Evolutionary conservation across 1,140 invertebrate genomes (phyloP).

Genomic region (Chironomus striatipennis): DNA sequence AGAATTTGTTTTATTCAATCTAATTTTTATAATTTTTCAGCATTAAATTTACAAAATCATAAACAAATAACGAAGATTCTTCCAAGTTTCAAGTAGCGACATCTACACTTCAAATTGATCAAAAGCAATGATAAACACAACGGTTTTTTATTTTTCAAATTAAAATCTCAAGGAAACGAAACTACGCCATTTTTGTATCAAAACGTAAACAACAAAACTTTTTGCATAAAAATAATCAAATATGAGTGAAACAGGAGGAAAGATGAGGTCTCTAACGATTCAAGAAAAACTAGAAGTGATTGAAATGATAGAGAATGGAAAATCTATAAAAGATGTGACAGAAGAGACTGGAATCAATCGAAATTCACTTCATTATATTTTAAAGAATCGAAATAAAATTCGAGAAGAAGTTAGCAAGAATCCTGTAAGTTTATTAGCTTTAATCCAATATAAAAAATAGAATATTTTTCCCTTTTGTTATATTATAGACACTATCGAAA

Average conservation of each 20-base stretch:
- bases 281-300: neutral
- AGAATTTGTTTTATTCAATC: too few species aligned
- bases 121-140: too few species aligned
- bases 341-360: neutral
- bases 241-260: neutral
- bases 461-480: neutral
- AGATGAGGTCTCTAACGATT: neutral
- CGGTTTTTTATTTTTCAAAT: too few species aligned
- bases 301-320: neutral
- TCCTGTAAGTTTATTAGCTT: neutral
- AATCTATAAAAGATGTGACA: neutral
- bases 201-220: neutral
- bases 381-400: slow-evolving; percentile 10
- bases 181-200: neutral
- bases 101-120: too few species aligned
- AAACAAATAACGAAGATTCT: too few species aligned
- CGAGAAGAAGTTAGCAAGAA: neutral
- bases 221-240: neutral
- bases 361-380: neutral
- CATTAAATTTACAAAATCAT: too few species aligned
- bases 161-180: neutral
- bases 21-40: too few species aligned
- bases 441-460: neutral
- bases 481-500: neutral
- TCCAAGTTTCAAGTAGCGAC: too few species aligned